These are phyloP conservation scores for Penaeus japonicus DNA, from an alignment of 1,140 invertebrate genomes.

Conservation along the genomic window DNA sequence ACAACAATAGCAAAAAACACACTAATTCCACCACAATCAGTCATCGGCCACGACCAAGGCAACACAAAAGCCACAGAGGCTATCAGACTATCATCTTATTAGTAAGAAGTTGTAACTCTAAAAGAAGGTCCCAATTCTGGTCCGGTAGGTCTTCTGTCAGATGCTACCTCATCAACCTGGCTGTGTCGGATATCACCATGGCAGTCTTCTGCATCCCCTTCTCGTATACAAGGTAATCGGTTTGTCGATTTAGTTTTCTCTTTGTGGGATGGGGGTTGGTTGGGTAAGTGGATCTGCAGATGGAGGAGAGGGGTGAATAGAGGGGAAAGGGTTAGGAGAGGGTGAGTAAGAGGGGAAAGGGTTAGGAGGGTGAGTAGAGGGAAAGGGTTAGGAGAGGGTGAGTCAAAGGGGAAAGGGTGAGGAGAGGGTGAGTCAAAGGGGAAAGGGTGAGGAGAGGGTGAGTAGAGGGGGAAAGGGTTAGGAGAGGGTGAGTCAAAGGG, in stretches of 20 bases:
- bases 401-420: too few relatives aligned
- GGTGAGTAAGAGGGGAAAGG: too few relatives aligned
- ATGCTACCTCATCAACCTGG: slow-evolving; percentile 65
- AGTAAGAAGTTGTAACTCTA: not conserved
- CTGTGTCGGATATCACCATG: slow-evolving; percentile 65
- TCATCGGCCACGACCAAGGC: not conserved
- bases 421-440: too few relatives aligned
- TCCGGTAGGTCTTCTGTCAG: slow-evolving; percentile 60
- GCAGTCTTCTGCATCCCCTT: slow-evolving; percentile 66
- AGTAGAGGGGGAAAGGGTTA: too few relatives aligned
- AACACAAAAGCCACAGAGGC: slow-evolving; percentile 56
- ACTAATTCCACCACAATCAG: not conserved
- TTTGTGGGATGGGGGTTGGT: not conserved
- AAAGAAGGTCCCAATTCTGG: slow-evolving; percentile 15
- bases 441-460: too few relatives aligned
- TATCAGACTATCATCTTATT: not conserved
- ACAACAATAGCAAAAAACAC: not conserved
- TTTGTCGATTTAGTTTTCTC: not conserved
- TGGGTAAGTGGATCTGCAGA: not conserved
- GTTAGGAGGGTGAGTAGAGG: too few relatives aligned
- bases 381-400: too few relatives aligned
- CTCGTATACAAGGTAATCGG: slow-evolving; percentile 64
- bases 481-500: too few relatives aligned
- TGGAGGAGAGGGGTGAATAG: not conserved
- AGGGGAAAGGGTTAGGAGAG: too few relatives aligned